Conservation (phyloP, 35 echinoderm and acorn worm genomes). For the Apostichopus californicus region DNA sequence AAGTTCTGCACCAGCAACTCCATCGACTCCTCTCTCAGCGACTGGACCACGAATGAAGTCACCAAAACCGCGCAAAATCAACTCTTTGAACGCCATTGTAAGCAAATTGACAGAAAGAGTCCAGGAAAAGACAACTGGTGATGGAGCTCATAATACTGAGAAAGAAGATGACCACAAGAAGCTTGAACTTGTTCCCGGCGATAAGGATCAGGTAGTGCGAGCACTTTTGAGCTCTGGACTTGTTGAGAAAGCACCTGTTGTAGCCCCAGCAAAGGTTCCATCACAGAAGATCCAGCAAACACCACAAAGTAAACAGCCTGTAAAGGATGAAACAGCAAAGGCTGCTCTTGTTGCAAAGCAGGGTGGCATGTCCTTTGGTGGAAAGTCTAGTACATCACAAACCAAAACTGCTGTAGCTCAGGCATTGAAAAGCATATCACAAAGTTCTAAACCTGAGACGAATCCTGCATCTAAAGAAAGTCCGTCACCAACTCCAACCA, state of each 20-base stretch:
- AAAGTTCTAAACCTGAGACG: neutral
- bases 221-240: conserved; percentile 41
- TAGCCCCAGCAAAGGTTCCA: neutral
- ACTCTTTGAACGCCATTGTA: conserved; percentile 45
- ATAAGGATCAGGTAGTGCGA: conserved; percentile 42
- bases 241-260: conserved; percentile 31
- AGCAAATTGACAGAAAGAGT: conserved; percentile 52
- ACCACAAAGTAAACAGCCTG: neutral
- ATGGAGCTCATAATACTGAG: neutral
- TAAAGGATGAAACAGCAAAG: conserved; percentile 32
- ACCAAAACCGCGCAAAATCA: conserved; percentile 21
- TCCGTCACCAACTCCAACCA: neutral
- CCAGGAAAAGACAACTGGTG: conserved; percentile 15
- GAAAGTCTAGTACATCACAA: neutral
- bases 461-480: conserved; percentile 2
- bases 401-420: conserved; percentile 47
- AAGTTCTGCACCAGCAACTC: neutral
- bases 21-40: neutral
- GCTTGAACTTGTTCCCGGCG: conserved; percentile 1
- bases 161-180: conserved; percentile 21
- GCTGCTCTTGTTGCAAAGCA: neutral
- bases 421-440: conserved; percentile 41
- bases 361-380: neutral
- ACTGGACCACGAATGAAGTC: conserved; percentile 39
- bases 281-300: neutral